Percentiles rank a stretch among this genome's conserved stretches.
These are phyloP conservation scores for Pygoscelis antarcticus DNA, from an alignment of 2,113 vertebrate species.

Conservation along the genomic window DNA sequence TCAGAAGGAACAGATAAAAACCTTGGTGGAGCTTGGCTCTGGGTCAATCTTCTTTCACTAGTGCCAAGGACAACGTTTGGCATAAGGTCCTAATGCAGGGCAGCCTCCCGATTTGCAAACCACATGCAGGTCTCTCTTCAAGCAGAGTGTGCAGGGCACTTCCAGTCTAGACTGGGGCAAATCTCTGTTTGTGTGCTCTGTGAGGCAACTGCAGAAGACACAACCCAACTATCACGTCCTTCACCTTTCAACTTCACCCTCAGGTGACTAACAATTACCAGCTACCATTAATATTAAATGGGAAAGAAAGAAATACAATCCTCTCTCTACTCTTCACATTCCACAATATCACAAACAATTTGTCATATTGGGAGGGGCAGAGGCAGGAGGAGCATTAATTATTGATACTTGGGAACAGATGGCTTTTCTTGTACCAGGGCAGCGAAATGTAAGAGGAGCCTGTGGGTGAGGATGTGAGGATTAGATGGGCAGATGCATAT, in stretches of 20 bases:
- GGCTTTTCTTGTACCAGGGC: constrained; percentile 46
- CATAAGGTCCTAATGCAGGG: not conserved
- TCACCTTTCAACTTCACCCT: constrained; percentile 59
- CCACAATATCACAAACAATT: constrained; percentile 64
- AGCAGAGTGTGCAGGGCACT: not conserved
- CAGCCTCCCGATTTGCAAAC: not conserved
- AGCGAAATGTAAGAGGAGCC: constrained; percentile 46
- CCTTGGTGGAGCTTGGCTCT: not conserved
- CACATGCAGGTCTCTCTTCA: not conserved
- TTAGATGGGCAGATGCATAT: constrained; percentile 15
- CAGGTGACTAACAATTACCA: constrained; percentile 61
- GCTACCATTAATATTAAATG: constrained; percentile 64
- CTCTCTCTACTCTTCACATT: constrained; percentile 53
- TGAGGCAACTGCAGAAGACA: not conserved
- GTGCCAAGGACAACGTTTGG: not conserved
- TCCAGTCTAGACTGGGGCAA: not conserved
- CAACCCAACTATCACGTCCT: not conserved
- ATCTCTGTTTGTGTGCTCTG: not conserved
- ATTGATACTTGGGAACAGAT: constrained; percentile 65
- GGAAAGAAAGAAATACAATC: constrained; percentile 57
- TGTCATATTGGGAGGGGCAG: constrained; percentile 48
- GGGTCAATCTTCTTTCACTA: not conserved
- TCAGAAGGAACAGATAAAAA: not conserved
- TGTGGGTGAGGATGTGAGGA: constrained; percentile 22
- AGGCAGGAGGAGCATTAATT: constrained; percentile 48